These are phyloP conservation scores for Labeo calbasu DNA, from an alignment of 2,797 vertebrate genomes.

Conservation along the genomic window DNA sequence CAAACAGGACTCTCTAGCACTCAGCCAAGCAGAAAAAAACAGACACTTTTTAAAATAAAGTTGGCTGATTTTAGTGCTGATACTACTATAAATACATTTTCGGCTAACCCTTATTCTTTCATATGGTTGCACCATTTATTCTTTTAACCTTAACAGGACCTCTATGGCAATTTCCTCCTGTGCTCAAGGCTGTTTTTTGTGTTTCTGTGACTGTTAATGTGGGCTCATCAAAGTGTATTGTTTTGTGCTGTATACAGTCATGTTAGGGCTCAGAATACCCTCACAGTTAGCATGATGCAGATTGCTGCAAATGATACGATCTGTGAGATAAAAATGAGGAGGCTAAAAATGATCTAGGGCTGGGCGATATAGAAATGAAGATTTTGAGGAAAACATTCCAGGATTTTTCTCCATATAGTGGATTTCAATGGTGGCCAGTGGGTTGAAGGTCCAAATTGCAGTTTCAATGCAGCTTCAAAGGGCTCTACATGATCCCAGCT, in stretches of 20 bases:
- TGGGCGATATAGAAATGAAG: neutral
- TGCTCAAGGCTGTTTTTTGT: slow-evolving; percentile 38
- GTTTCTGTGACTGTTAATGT: slow-evolving; percentile 56
- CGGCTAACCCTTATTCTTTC: neutral
- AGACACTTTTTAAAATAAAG: neutral
- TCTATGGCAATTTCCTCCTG: slow-evolving; percentile 10
- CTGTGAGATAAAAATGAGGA: no score
- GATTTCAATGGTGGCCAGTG: no score
- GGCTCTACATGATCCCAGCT: no score
- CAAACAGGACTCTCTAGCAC: slow-evolving; percentile 43
- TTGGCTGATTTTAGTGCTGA: neutral
- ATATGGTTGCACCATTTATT: neutral
- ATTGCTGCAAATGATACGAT: slow-evolving; percentile 27
- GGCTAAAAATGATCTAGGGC: neutral
- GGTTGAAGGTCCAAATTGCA: no score
- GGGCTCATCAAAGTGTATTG: slow-evolving; percentile 43
- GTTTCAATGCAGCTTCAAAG: no score
- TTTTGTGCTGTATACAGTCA: slow-evolving; percentile 25
- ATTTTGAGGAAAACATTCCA: no score
- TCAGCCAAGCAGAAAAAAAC: slow-evolving; percentile 49
- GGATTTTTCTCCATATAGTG: no score
- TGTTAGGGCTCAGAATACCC: slow-evolving; percentile 30
- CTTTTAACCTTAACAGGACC: slow-evolving; percentile 25
- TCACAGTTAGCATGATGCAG: slow-evolving; percentile 59
- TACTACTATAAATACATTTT: neutral